A percentile compares a stretch with the other conserved stretches of the same genome.
phyloP scores from a whole-genome alignment of 2,888 invertebrate genomes.

The Dysmachus trigonus region DNA sequence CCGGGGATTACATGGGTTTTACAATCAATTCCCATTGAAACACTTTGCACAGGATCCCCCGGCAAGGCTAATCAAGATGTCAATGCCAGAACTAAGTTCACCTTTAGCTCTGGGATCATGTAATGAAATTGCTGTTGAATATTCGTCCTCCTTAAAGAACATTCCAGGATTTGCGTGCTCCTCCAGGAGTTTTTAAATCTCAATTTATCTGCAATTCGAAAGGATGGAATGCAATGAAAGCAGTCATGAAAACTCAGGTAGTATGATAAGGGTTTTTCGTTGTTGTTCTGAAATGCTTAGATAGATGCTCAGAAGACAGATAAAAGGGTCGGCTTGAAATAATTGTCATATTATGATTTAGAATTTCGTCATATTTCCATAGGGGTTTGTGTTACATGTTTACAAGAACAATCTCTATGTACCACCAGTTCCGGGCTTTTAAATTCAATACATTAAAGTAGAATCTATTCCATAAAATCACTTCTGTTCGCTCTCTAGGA shows the following conservation, averaged over 20 bases:
- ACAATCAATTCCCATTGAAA: neutral
- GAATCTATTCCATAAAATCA: neutral
- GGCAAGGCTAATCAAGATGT: constrained; percentile 26
- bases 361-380: neutral
- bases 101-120: neutral
- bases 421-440: neutral
- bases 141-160: neutral
- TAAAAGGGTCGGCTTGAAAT: neutral
- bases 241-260: neutral
- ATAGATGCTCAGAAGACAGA: neutral
- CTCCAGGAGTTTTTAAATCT: neutral
- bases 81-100: constrained; percentile 1
- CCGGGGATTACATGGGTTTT: constrained; percentile 3
- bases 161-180: neutral
- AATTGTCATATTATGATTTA: constrained; percentile 11
- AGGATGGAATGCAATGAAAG: neutral
- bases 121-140: constrained; percentile 20
- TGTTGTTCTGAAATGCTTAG: neutral
- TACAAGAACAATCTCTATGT: neutral
- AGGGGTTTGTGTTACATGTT: neutral
- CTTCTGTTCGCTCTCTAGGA: neutral
- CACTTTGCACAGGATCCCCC: neutral
- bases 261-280: neutral
- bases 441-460: neutral
- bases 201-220: neutral